Conservation (phyloP, 2,113 vertebrate genomes). For the Stegastes partitus region DNA sequence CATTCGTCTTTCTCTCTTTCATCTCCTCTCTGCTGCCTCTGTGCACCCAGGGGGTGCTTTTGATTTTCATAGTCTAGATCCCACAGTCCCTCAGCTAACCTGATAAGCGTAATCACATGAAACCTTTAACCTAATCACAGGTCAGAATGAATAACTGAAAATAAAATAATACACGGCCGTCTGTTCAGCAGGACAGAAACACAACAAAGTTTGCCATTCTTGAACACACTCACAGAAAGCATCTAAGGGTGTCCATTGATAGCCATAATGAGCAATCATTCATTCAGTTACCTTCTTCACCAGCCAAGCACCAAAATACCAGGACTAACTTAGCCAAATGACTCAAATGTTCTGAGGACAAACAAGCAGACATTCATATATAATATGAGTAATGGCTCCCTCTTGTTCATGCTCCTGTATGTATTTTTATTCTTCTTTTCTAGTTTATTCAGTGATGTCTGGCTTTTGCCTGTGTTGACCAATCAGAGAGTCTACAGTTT, state of each 20-base stretch:
- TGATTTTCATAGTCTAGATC: slow-evolving; percentile 41
- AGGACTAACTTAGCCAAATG: slow-evolving; percentile 41
- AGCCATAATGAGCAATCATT: slow-evolving; percentile 29
- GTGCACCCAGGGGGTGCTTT: slow-evolving; percentile 34
- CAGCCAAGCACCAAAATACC: slow-evolving; percentile 32
- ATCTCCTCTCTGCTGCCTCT: slow-evolving; percentile 40
- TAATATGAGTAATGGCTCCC: slow-evolving; percentile 17
- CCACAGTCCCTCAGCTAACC: slow-evolving; percentile 56
- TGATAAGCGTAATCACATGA: slow-evolving; percentile 71
- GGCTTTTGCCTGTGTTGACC: no score
- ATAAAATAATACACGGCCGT: neutral
- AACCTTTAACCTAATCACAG: slow-evolving; percentile 55
- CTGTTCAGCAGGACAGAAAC: slow-evolving; percentile 4
- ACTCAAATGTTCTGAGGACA: slow-evolving; percentile 52
- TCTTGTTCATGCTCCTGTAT: neutral
- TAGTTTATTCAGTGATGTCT: neutral
- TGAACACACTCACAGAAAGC: neutral
- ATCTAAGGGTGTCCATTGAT: neutral
- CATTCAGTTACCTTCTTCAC: slow-evolving; percentile 21
- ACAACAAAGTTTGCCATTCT: neutral
- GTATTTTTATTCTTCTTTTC: neutral
- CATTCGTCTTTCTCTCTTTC: slow-evolving; percentile 29
- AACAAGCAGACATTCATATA: slow-evolving; percentile 30
- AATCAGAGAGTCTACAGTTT: neutral
- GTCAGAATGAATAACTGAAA: slow-evolving; percentile 22